Base-by-base conservation (phyloP, 2,888 invertebrate genomes). In the Blera fallax region DNA sequence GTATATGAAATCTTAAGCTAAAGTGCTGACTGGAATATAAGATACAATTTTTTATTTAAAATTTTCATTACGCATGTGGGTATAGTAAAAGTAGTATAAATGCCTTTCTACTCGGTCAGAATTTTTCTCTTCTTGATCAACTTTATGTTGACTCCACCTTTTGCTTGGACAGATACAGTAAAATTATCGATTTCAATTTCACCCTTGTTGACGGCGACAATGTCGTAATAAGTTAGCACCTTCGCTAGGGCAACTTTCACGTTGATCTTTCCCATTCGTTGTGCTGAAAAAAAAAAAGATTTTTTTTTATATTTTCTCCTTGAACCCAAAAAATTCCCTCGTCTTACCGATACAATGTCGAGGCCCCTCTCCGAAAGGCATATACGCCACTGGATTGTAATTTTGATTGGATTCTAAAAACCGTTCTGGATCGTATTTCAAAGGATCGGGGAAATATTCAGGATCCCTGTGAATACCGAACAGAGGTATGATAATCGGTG, bases 391-490 rank as follows among this genome's bases (percentile, higher is more conserved):
- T 3, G 88, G 89, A 70, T 90, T 87, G 56, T 90, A 90, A 62
- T 89, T 89, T 72, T 89, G 88, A 14, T 84, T 87, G 1, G 89
- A 89, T 0, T 90, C 89, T 2, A 88, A 79, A 87, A 92, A 93
- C n/a, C 93, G 88, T 34, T 93, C 90, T 0, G 93, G 93, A 48
- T 92, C 91, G 83, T 93, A 93, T 65, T 89, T 90, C 43, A 90
- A 74, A 7, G 93, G 93, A 48, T 93, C 90, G 0, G 90, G 90
- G 76, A 92, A 93, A 78, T 92, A 89, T 24, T 90, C 88, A 14
- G 90, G 90, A 88, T 93, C 93, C 1, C 92, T 88, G 56, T 93
- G 93, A 16, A 93, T 90, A 60, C 92, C 92, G 83, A 91, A 76
- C 6, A 92, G 87, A 0, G 93, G 91, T 56, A 93, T 90, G 64